phyloP scores from a whole-genome alignment of 2,888 invertebrate genomes.

The Melanotus villosus region DNA sequence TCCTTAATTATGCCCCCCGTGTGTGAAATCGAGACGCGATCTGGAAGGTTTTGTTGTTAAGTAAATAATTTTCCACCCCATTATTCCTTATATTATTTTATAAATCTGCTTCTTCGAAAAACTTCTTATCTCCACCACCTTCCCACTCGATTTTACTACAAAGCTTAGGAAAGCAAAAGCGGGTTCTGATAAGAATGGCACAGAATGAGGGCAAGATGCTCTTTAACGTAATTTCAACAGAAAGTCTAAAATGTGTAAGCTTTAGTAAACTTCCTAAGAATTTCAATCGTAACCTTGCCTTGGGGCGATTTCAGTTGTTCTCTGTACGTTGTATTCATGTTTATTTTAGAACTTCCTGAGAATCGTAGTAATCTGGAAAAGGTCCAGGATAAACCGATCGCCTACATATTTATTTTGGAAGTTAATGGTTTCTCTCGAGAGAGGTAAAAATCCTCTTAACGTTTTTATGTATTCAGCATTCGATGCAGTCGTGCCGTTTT shows the following conservation, averaged over 20 bases:
- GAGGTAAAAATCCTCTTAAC: not conserved
- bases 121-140: too few relatives aligned
- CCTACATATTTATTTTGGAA: slow-evolving; percentile 26
- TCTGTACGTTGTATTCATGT: slow-evolving; percentile 27
- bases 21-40: too few relatives aligned
- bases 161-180: too few relatives aligned
- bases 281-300: slow-evolving; percentile 23
- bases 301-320: slow-evolving; percentile 21
- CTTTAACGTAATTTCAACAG: not conserved
- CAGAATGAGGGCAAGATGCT: not conserved
- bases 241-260: slow-evolving; percentile 3
- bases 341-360: slow-evolving; percentile 29
- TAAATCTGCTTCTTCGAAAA: too few relatives aligned
- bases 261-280: slow-evolving; percentile 30
- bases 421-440: slow-evolving; percentile 9
- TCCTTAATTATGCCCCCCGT: too few relatives aligned
- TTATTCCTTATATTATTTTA: too few relatives aligned
- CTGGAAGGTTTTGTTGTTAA: too few relatives aligned
- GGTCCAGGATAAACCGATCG: slow-evolving; percentile 30
- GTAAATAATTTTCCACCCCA: too few relatives aligned
- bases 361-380: slow-evolving; percentile 15
- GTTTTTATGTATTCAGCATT: not conserved
- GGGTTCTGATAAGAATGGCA: not conserved
- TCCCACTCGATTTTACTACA: too few relatives aligned
- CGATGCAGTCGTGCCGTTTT: not conserved